phyloP scores from a whole-genome alignment of 2,797 vertebrate genomes.

The Sebastes aleutianus region DNA sequence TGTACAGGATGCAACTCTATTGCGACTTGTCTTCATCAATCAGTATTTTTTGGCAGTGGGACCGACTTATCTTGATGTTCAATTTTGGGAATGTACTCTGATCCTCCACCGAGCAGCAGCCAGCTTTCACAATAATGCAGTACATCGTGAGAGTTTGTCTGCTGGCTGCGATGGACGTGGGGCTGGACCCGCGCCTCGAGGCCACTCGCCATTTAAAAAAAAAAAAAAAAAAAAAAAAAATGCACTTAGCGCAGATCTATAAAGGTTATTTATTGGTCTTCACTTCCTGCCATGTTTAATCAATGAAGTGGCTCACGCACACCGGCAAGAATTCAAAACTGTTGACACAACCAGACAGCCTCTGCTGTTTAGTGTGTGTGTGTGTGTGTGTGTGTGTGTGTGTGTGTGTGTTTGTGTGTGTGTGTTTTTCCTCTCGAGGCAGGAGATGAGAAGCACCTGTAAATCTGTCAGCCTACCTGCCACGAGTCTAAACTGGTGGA shows the following conservation, averaged over 20 bases:
- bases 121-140: neutral
- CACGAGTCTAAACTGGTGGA: slow-evolving; percentile 57
- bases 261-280: slow-evolving; percentile 70
- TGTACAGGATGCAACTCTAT: neutral
- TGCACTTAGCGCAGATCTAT: slow-evolving; percentile 63
- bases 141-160: slow-evolving; percentile 1
- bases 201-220: slow-evolving; percentile 44
- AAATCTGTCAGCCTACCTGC: slow-evolving; percentile 74
- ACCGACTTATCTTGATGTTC: slow-evolving; percentile 27
- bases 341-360: slow-evolving; percentile 62
- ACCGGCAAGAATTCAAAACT: slow-evolving; percentile 54
- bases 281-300: slow-evolving; percentile 73
- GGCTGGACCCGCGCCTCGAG: slow-evolving; percentile 41
- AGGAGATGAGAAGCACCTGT: slow-evolving; percentile 69
- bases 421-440: slow-evolving; percentile 7
- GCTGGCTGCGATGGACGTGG: neutral
- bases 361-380: neutral
- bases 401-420: neutral
- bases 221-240: slow-evolving; percentile 33
- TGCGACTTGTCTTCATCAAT: slow-evolving; percentile 22
- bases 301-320: slow-evolving; percentile 69
- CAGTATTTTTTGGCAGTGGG: neutral
- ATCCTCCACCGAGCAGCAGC: neutral
- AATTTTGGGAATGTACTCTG: slow-evolving; percentile 21
- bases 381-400: neutral